These are phyloP conservation scores for Phasia obesa DNA, from an alignment of 2,888 invertebrate genomes.

Conservation along the genomic window DNA sequence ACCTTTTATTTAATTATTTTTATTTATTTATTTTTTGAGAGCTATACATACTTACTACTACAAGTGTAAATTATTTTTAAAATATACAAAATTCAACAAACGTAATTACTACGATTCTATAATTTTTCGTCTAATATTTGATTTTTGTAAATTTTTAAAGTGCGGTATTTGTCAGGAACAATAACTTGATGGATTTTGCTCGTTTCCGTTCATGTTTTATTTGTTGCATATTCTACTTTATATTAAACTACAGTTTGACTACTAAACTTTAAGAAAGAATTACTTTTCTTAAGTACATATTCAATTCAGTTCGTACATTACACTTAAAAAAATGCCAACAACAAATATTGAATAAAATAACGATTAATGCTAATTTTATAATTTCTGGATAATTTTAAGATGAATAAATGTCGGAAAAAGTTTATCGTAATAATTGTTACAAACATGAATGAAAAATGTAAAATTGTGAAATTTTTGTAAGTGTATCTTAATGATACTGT, in stretches of 20 bases:
- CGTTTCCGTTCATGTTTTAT: background rate
- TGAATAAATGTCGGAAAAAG: background rate
- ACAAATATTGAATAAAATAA: background rate
- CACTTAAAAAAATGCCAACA: background rate
- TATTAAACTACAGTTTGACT: background rate
- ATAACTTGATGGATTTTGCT: background rate
- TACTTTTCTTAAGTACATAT: constrained; percentile 19
- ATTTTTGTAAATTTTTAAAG: background rate
- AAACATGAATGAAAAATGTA: background rate
- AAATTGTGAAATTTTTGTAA: background rate
- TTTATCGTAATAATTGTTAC: background rate
- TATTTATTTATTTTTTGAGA: constrained; percentile 25
- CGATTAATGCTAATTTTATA: no score
- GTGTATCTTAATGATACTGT: constrained; percentile 13
- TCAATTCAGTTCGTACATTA: constrained; percentile 33
- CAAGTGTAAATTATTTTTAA: constrained; percentile 57
- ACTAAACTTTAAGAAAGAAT: background rate
- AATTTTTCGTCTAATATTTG: background rate
- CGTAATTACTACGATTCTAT: background rate
- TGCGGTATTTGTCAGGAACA: background rate
- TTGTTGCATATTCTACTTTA: background rate
- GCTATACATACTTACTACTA: constrained; percentile 18
- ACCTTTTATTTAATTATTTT: constrained; percentile 30
- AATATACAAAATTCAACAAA: constrained; percentile 35
- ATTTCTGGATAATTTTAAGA: background rate